These are phyloP conservation scores for Eutrigla gurnardus DNA, from an alignment of 2,797 vertebrate species.

Conservation along the genomic window DNA sequence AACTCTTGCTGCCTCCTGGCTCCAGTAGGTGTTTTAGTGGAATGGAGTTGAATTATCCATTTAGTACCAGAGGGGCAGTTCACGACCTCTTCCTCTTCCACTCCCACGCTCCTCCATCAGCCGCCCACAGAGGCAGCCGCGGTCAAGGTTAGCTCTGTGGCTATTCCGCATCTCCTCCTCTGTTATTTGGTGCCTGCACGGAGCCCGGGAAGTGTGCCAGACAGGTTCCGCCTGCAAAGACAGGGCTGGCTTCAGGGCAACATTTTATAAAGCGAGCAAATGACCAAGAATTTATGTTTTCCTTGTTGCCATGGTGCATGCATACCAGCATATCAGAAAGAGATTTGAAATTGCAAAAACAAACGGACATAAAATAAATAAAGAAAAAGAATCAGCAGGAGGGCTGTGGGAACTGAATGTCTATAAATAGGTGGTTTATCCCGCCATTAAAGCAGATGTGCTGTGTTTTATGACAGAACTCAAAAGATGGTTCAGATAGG, in stretches of 20 bases:
- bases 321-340: slow-evolving; percentile 42
- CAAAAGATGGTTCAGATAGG: not conserved
- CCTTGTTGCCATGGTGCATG: slow-evolving; percentile 64
- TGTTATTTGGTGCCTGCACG: slow-evolving; percentile 25
- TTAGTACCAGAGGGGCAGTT: slow-evolving; percentile 77
- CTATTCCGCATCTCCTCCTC: slow-evolving; percentile 65
- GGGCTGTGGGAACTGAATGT: slow-evolving; percentile 26
- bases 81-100: slow-evolving; percentile 68
- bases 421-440: slow-evolving; percentile 45
- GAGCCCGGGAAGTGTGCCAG: slow-evolving; percentile 51
- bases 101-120: slow-evolving; percentile 66
- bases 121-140: slow-evolving; percentile 60
- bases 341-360: slow-evolving; percentile 30
- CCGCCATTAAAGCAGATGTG: slow-evolving; percentile 18
- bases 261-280: slow-evolving; percentile 62
- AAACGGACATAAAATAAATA: not conserved
- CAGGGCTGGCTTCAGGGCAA: slow-evolving; percentile 42
- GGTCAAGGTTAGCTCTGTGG: slow-evolving; percentile 73
- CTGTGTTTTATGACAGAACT: slow-evolving; percentile 2
- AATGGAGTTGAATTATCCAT: slow-evolving; percentile 81
- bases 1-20: slow-evolving; percentile 61
- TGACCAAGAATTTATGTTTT: slow-evolving; percentile 30
- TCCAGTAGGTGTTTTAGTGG: slow-evolving; percentile 67
- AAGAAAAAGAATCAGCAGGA: slow-evolving; percentile 39
- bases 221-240: slow-evolving; percentile 41